These are phyloP conservation scores for Protodeltote pygarga DNA, from an alignment of 2,888 invertebrate species.

Conservation along the genomic window DNA sequence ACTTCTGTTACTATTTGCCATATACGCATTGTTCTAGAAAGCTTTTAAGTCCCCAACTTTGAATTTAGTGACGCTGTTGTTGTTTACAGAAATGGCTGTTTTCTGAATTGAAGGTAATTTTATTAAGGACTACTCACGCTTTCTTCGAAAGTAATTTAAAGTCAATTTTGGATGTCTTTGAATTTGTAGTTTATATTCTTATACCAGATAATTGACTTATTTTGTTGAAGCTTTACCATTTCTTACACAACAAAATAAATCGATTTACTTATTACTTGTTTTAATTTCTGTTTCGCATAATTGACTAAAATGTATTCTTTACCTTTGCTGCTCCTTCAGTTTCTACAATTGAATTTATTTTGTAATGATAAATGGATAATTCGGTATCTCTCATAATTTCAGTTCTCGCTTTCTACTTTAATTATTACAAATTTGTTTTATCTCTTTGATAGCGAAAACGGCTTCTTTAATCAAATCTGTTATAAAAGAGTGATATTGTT, in stretches of 20 bases:
- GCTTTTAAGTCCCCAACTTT: slow-evolving; percentile 7
- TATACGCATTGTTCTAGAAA: slow-evolving; percentile 45
- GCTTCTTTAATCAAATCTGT: neutral
- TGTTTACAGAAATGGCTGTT: slow-evolving; percentile 1
- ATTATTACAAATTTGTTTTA: too few relatives aligned
- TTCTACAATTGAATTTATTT: too few relatives aligned
- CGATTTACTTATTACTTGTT: too few relatives aligned
- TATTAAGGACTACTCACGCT: slow-evolving; percentile 4
- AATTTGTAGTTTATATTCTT: slow-evolving; percentile 15
- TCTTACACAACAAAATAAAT: too few relatives aligned
- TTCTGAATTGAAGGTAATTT: slow-evolving; percentile 2
- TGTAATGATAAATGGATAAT: too few relatives aligned
- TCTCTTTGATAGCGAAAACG: slow-evolving; percentile 1
- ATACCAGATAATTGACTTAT: slow-evolving; percentile 10
- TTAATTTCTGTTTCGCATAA: too few relatives aligned
- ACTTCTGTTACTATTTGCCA: slow-evolving; percentile 44
- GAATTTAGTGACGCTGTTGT: slow-evolving; percentile 7
- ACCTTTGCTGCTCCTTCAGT: too few relatives aligned
- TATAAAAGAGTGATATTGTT: too few relatives aligned
- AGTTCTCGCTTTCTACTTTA: too few relatives aligned
- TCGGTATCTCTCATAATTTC: too few relatives aligned
- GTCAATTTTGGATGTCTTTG: slow-evolving; percentile 10
- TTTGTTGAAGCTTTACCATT: slow-evolving; percentile 7
- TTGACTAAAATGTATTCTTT: too few relatives aligned
- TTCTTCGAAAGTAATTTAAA: slow-evolving; percentile 8